Evolutionary conservation across 2,888 invertebrate genomes (phyloP).

Genomic region (Eristalis intricaria): DNA sequence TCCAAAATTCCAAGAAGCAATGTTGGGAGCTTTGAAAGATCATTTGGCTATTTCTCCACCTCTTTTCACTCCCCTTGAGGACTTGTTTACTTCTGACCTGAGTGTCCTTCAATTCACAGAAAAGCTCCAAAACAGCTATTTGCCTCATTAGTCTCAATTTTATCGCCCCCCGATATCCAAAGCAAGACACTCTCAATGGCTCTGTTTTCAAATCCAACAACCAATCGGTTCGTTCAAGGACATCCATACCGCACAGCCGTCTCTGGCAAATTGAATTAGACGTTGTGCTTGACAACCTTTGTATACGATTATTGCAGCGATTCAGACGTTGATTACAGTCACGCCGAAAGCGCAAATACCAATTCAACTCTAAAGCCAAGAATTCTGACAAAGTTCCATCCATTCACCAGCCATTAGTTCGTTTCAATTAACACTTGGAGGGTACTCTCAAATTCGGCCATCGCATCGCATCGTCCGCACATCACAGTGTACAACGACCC

Average conservation of each 20-base stretch:
- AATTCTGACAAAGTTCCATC: neutral
- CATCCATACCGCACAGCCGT: neutral
- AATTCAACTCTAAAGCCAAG: neutral
- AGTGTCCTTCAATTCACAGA: no score
- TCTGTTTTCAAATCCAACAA: neutral
- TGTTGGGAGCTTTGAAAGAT: no score
- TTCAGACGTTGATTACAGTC: neutral
- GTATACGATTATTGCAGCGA: neutral
- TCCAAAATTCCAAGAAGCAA: no score
- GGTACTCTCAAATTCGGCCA: neutral
- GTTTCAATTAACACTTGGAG: neutral
- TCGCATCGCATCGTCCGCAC: neutral
- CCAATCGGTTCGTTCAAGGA: neutral
- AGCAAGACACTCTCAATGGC: neutral
- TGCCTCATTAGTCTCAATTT: neutral
- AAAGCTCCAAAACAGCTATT: neutral
- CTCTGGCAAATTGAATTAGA: neutral
- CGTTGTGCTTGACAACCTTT: neutral
- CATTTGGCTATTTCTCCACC: no score
- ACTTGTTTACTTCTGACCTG: no score
- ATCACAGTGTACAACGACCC: neutral
- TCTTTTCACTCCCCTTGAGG: no score
- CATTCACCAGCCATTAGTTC: neutral
- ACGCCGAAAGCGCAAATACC: neutral
- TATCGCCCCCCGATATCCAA: neutral